Evolutionary conservation across 1,140 invertebrate genomes (phyloP).

Genomic region (Ruditapes philippinarum): DNA sequence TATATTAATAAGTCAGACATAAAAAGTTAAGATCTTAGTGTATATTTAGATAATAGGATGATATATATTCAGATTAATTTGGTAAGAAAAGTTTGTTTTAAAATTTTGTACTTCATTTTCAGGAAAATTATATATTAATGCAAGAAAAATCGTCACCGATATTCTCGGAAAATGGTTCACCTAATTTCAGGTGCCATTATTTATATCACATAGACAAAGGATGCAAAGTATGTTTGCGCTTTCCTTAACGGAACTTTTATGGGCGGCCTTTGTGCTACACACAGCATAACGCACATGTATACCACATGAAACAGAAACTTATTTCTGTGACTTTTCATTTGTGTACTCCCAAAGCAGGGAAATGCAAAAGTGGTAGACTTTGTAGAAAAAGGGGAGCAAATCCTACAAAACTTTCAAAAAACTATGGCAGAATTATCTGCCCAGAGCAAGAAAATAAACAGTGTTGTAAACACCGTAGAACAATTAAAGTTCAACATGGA

Average conservation of each 20-base stretch:
- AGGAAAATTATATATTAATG: too few species aligned
- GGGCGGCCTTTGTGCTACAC: background rate
- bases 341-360: background rate
- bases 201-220: background rate
- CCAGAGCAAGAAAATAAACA: too few species aligned
- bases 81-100: too few species aligned
- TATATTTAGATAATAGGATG: too few species aligned
- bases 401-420: too few species aligned
- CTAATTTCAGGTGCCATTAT: background rate
- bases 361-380: background rate
- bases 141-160: too few species aligned
- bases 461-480: background rate
- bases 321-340: slow-evolving; percentile 8
- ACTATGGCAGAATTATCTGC: too few species aligned
- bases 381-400: background rate
- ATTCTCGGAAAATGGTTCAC: too few species aligned
- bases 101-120: too few species aligned
- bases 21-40: too few species aligned
- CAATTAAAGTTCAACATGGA: slow-evolving; percentile 3
- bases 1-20: too few species aligned
- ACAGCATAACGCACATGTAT: background rate
- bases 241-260: background rate
- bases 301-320: slow-evolving; percentile 16
- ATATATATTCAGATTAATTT: too few species aligned
- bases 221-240: background rate